These are phyloP conservation scores for Ichneumon xanthorius DNA, from an alignment of 2,888 invertebrate species.

Conservation along the genomic window DNA sequence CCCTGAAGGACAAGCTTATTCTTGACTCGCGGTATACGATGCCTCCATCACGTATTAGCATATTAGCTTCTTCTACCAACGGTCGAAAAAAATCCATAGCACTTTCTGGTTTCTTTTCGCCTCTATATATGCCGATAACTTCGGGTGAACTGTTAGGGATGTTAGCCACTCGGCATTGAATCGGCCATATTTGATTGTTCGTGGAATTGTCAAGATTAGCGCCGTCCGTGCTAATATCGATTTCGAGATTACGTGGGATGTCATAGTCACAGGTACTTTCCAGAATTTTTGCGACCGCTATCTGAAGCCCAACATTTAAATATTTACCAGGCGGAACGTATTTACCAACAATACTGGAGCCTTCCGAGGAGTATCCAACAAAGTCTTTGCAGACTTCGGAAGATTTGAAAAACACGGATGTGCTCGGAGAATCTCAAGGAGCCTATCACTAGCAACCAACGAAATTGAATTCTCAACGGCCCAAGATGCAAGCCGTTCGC, in stretches of 20 bases:
- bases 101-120: too few relatives aligned
- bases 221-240: constrained; percentile 17
- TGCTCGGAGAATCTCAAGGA: not conserved
- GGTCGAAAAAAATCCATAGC: too few relatives aligned
- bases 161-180: not conserved
- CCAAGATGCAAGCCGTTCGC: not conserved
- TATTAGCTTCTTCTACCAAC: too few relatives aligned
- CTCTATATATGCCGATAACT: not conserved
- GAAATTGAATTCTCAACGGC: not conserved
- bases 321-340: constrained; percentile 10
- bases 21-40: too few relatives aligned
- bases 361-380: not conserved
- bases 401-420: constrained; percentile 12
- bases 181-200: constrained; percentile 18
- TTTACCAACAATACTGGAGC: not conserved
- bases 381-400: not conserved
- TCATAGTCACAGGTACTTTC: not conserved
- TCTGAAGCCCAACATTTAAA: not conserved
- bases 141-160: not conserved
- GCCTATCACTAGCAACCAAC: not conserved
- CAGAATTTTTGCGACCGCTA: not conserved
- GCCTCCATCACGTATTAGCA: too few relatives aligned
- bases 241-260: not conserved
- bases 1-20: too few relatives aligned
- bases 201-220: not conserved